These are phyloP conservation scores for Mastacembelus armatus DNA, from an alignment of 2,797 vertebrate species.

Conservation along the genomic window DNA sequence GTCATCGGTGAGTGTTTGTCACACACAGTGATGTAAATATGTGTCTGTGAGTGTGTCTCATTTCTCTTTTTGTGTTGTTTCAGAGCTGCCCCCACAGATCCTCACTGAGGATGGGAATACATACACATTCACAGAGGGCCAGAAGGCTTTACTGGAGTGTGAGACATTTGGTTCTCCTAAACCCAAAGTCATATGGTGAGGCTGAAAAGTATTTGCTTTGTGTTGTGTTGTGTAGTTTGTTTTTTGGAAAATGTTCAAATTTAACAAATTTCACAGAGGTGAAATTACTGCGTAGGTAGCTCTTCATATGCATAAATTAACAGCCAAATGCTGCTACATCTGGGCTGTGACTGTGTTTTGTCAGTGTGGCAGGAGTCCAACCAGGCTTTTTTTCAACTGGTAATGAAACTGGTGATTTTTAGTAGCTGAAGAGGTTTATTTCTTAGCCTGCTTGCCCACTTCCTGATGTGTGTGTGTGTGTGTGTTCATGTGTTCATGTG, in stretches of 20 bases:
- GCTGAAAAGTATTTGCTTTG: too few relatives aligned
- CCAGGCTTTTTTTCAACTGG: conserved; percentile 30
- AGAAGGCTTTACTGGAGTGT: conserved; percentile 85
- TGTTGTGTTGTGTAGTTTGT: neutral
- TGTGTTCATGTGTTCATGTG: neutral
- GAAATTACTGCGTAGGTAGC: conserved; percentile 32
- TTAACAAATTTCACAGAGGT: conserved; percentile 37
- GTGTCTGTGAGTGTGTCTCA: conserved; percentile 11
- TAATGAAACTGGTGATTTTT: conserved; percentile 29
- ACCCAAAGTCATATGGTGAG: conserved; percentile 90
- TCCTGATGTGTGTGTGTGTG: conserved; percentile 16
- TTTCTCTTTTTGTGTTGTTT: conserved; percentile 43
- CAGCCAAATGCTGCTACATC: conserved; percentile 59
- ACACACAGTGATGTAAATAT: neutral
- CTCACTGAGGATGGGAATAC: conserved; percentile 81
- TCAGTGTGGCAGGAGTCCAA: conserved; percentile 38
- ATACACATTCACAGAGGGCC: conserved; percentile 85
- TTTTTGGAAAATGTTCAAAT: conserved; percentile 21
- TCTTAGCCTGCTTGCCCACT: neutral
- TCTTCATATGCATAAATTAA: conserved; percentile 64
- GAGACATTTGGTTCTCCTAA: conserved; percentile 90
- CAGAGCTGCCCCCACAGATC: conserved; percentile 90
- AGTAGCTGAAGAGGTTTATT: conserved; percentile 5
- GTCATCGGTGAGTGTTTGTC: conserved; percentile 85
- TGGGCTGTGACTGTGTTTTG: conserved; percentile 54